Evolutionary conservation across 2,113 vertebrate genomes (phyloP), one percentile per base, ranked within the genome.

Genomic region (Atractosteus spatula): DNA sequence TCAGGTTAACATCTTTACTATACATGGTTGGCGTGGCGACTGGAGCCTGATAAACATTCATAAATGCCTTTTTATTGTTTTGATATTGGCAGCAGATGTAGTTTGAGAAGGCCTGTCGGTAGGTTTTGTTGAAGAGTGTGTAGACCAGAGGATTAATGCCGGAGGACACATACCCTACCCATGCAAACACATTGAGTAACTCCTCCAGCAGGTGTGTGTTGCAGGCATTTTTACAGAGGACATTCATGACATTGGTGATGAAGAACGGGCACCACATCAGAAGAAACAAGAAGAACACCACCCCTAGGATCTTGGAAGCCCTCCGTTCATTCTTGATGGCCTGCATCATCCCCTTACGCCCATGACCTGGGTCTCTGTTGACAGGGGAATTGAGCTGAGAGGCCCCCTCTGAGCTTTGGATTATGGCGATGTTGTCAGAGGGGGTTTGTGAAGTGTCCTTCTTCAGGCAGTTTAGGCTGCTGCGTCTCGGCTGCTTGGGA

Each of bases 261-360:
- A 99, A 99, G 76, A 99, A 99, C 0, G 97, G 97, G 81, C 97
- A 99, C 97, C 97, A 99, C 97, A 99, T 98, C 78, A 99, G 72
- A 74, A 99, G 94, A 85, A 99, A 99, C 84, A 98, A 89, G 89
- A 99, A 98, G 91, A 99, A 99, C 79, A 99, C 97, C 0, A 99
- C 94, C 54, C 97, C 97, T 79, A 99, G 87, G 69, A 99, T 97
- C 88, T 99, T 99, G 3, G 96, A 99, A 42, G 97, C 97, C 73
- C 97, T 93, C 62, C 89, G 90, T 81, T 99, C 97, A 0, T 99
- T 99, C 89, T 96, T 99, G 85, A 99, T 99, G 74, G 97, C 96
- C 86, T 98, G 96, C 96, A 99, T 99, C 75, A 97, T 98, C 64
- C 97, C 97, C 29, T 96, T 92, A 8, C 96, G 91, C 68, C 95